Evolutionary conservation across 2,113 vertebrate species (phyloP), one percentile per base, ranked within the genome.

Genomic region (Odocoileus hemionus): DNA sequence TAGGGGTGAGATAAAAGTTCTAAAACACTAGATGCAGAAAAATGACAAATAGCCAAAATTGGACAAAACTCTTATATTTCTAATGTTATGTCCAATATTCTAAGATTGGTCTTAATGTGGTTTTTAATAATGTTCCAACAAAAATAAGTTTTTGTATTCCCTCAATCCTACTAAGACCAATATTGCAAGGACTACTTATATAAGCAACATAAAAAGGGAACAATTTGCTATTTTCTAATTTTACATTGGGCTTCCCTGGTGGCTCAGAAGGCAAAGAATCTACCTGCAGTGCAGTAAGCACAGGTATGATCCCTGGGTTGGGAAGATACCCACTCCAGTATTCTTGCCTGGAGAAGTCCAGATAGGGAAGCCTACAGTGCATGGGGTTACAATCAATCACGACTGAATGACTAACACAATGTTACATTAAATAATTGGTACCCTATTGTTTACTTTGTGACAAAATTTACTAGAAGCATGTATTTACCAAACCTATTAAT

Each of bases 401-500:
- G 0, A 74, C 67, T 74, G 36, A 74, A 74, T 12, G 12, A 39
- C 36, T 39, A 74, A 39, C 21, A 13, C 11, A 88, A 30, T 82
- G 54, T 21, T 91, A 30, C 10, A 39, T 89, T 94, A 92, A 89
- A 60, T 85, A 89, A 91, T 39, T 30, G 12, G n/a, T 25, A 54
- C 26, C 86, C 54, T 91, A 93, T 86, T 87, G n/a, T 30, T 89
- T 60, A 88, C 7, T 82, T 86, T 79, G 47, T 25, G 8, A 13
- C 7, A 96, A 97, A 84, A 39, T 76, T 87, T 94, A 93, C 67
- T 94, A 94, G 78, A 94, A 70, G 36, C 30, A 33, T 45, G 96
- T 86, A 80, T 91, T 95, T 82, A 94, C 55, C 60, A 52, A 95
- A 28, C 23, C 15, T 54, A 89, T 64, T 3, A 67, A 93, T 30